These are phyloP conservation scores for Onychomys torridus DNA, from an alignment of 2,797 vertebrate species.

Conservation along the genomic window DNA sequence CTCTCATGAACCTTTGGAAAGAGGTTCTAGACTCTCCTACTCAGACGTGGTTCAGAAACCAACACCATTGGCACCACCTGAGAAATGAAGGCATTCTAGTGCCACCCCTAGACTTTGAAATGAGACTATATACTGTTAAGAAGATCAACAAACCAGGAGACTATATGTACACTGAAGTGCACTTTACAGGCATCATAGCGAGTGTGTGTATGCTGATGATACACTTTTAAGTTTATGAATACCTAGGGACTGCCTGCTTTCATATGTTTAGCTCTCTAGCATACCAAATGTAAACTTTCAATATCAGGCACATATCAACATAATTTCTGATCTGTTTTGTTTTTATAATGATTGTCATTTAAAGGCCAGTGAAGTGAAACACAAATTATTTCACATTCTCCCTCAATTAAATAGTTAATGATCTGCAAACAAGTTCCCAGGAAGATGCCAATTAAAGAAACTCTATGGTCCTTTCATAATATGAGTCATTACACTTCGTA, in stretches of 20 bases:
- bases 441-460: constrained; percentile 51
- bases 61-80: not conserved
- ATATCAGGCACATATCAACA: not conserved
- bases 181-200: not conserved
- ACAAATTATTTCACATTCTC: constrained; percentile 52
- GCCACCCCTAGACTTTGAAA: not conserved
- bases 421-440: constrained; percentile 41
- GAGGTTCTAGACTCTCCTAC: not conserved
- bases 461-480: constrained; percentile 4
- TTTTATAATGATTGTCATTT: constrained; percentile 63
- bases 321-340: constrained; percentile 30
- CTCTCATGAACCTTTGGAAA: not conserved
- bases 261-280: not conserved
- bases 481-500: constrained; percentile 16
- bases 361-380: constrained; percentile 49
- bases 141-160: not conserved
- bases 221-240: not conserved
- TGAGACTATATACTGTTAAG: not conserved
- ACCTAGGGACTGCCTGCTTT: not conserved
- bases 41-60: not conserved
- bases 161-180: not conserved
- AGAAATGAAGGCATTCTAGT: not conserved
- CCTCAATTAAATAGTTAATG: constrained; percentile 57
- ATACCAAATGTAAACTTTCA: constrained; percentile 36
- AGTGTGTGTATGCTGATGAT: not conserved